Evolutionary conservation across 2,113 vertebrate genomes (phyloP).

Genomic region (Zeus faber): DNA sequence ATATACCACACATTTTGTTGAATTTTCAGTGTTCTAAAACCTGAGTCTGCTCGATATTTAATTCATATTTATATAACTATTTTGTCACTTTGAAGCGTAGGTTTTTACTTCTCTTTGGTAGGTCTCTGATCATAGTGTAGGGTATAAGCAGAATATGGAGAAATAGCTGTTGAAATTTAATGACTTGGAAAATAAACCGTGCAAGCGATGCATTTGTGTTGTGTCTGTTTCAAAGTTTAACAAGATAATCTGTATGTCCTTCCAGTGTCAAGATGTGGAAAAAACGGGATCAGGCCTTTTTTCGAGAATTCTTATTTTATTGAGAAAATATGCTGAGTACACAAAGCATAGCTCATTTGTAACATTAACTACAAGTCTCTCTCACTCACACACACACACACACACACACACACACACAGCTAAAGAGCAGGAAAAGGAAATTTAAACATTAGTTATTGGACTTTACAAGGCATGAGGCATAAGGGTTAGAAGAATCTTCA

Average conservation of each 20-base stretch:
- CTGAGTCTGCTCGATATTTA: constrained; percentile 48
- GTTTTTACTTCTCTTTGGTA: constrained; percentile 66
- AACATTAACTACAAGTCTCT: constrained; percentile 30
- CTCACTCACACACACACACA: constrained; percentile 57
- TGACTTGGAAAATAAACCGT: constrained; percentile 25
- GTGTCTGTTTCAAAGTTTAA: too few relatives aligned
- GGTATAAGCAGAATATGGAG: constrained; percentile 40
- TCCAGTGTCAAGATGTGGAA: too few relatives aligned
- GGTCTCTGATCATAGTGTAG: constrained; percentile 38
- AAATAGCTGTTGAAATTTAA: constrained; percentile 51
- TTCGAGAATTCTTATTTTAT: constrained; percentile 60
- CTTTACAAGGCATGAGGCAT: constrained; percentile 33
- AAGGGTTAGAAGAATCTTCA: constrained; percentile 49
- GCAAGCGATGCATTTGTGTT: constrained; percentile 3
- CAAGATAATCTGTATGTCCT: too few relatives aligned
- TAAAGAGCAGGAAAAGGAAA: constrained; percentile 1
- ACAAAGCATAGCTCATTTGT: constrained; percentile 48
- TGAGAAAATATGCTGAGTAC: constrained; percentile 73
- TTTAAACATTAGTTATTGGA: constrained; percentile 47
- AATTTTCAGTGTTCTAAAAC: constrained; percentile 39
- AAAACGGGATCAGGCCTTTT: too few relatives aligned
- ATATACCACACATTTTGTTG: constrained; percentile 46
- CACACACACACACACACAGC: constrained; percentile 53
- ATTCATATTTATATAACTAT: constrained; percentile 66
- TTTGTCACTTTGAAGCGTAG: constrained; percentile 57